A percentile compares a stretch with the other conserved stretches of the same genome.
These are phyloP conservation scores for Callosobruchus maculatus DNA, from an alignment of 2,888 invertebrate genomes.

Conservation along the genomic window DNA sequence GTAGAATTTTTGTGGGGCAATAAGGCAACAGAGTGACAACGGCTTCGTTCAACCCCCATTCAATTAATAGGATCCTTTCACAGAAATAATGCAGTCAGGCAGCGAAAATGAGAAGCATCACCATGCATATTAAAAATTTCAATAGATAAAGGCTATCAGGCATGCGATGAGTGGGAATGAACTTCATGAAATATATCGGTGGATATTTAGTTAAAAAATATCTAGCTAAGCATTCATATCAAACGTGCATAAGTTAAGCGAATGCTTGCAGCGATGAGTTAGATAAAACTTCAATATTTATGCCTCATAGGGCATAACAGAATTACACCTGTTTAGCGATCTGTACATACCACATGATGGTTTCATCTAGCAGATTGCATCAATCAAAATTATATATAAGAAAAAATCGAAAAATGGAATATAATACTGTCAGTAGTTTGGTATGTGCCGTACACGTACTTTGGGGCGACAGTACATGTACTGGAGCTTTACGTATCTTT, in stretches of 20 bases:
- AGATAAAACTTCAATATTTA: slow-evolving; percentile 2
- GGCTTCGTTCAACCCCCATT: slow-evolving; percentile 24
- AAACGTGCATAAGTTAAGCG: not conserved
- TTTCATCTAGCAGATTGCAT: not conserved
- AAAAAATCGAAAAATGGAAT: not conserved
- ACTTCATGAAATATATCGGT: not conserved
- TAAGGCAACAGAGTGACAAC: slow-evolving; percentile 23
- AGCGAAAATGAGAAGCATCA: not conserved
- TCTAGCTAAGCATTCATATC: slow-evolving; percentile 3
- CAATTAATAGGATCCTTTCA: slow-evolving; percentile 20
- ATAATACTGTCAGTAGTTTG: slow-evolving; percentile 1
- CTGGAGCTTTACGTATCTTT: too few relatives aligned
- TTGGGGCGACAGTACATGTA: too few relatives aligned
- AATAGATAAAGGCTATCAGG: not conserved
- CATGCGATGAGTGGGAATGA: too few relatives aligned
- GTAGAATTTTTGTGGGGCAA: slow-evolving; percentile 25
- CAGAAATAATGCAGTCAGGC: slow-evolving; percentile 10
- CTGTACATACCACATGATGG: slow-evolving; percentile 2
- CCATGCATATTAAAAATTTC: not conserved
- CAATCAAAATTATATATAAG: slow-evolving; percentile 2
- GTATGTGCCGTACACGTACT: too few relatives aligned
- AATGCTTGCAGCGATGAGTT: slow-evolving; percentile 2
- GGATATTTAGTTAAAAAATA: slow-evolving; percentile 14
- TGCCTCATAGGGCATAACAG: slow-evolving; percentile 1
- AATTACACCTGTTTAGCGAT: not conserved